Percentiles rank a stretch among this genome's conserved stretches.
These are phyloP conservation scores for Hippopotamus amphibius DNA, from an alignment of 2,113 vertebrate genomes.

Conservation along the genomic window DNA sequence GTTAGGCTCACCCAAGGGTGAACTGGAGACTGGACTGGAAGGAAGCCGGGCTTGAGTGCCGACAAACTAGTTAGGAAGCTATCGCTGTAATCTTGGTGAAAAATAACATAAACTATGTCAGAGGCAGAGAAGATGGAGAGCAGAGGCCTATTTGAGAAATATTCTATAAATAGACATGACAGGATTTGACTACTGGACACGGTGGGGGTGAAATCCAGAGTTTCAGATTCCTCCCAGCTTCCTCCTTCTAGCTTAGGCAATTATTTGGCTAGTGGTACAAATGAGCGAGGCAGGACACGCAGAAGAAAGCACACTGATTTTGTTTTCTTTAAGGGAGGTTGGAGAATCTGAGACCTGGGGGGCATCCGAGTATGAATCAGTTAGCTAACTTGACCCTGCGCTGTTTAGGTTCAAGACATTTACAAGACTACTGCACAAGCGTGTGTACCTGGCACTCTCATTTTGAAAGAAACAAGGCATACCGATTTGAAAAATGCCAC, in stretches of 20 bases:
- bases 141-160: not conserved
- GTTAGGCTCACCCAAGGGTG: not conserved
- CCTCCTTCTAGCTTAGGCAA: not conserved
- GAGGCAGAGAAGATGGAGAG: not conserved
- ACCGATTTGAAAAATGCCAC: not conserved
- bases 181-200: not conserved
- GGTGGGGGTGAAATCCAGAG: not conserved
- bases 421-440: conserved; percentile 21
- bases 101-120: conserved; percentile 48
- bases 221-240: conserved; percentile 14
- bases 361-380: not conserved
- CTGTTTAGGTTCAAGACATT: conserved; percentile 41
- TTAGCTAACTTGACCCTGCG: not conserved
- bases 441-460: conserved; percentile 21
- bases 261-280: conserved; percentile 48
- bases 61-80: conserved; percentile 24
- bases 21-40: not conserved
- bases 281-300: not conserved
- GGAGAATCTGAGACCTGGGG: conserved; percentile 4
- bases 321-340: conserved; percentile 22
- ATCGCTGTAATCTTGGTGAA: not conserved
- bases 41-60: conserved; percentile 39
- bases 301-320: not conserved
- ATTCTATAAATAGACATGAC: not conserved
- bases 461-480: not conserved